These are phyloP conservation scores for Chaenocephalus aceratus DNA, from an alignment of 2,113 vertebrate genomes.

Conservation along the genomic window DNA sequence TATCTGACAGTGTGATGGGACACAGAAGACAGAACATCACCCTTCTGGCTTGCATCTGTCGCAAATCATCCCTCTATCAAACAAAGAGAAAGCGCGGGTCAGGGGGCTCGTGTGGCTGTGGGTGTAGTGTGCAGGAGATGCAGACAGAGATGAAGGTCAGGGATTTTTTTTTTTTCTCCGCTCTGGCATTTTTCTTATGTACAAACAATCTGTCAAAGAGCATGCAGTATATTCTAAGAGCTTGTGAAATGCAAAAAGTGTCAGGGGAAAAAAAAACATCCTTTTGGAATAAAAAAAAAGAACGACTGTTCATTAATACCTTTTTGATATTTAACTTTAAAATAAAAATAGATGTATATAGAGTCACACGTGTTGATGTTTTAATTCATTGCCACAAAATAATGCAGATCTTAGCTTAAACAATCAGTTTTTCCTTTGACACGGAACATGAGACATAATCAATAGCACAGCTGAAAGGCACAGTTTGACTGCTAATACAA, in stretches of 20 bases:
- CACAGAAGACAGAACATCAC: slow-evolving; percentile 42
- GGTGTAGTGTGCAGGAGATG: slow-evolving; percentile 23
- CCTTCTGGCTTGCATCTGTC: slow-evolving; percentile 54
- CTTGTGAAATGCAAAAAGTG: not conserved
- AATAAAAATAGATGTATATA: slow-evolving; percentile 1
- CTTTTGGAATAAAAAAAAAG: not conserved
- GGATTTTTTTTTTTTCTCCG: not conserved
- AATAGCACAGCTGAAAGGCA: slow-evolving; percentile 55
- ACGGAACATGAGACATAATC: slow-evolving; percentile 63
- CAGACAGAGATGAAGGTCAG: slow-evolving; percentile 50
- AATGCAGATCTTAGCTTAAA: slow-evolving; percentile 22
- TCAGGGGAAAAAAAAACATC: not conserved
- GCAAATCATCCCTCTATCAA: slow-evolving; percentile 55
- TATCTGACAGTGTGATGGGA: slow-evolving; percentile 49
- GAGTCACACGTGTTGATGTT: not conserved
- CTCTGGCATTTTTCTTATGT: slow-evolving; percentile 33
- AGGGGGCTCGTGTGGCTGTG: slow-evolving; percentile 45
- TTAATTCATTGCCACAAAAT: slow-evolving; percentile 8
- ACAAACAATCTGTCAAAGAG: slow-evolving; percentile 35
- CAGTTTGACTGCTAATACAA: slow-evolving; percentile 56
- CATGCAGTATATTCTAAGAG: not conserved
- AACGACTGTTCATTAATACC: not conserved
- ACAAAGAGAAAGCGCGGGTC: slow-evolving; percentile 56
- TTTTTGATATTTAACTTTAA: not conserved
- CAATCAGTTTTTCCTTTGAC: slow-evolving; percentile 59